These are phyloP conservation scores for Catocala fraxini DNA, from an alignment of 2,888 invertebrate genomes.

Conservation along the genomic window DNA sequence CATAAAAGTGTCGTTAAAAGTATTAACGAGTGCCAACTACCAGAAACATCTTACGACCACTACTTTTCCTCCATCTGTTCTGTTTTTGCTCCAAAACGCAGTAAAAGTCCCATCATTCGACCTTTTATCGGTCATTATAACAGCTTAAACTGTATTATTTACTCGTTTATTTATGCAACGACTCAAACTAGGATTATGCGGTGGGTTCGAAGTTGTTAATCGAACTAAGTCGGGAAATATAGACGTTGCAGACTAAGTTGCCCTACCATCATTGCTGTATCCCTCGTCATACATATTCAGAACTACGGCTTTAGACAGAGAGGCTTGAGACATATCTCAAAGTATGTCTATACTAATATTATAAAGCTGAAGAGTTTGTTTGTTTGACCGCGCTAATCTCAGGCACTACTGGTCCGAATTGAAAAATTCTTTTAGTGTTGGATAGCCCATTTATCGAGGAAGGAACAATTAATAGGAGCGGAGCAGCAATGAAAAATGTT, in stretches of 20 bases:
- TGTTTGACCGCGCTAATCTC: too few relatives aligned
- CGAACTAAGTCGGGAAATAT: not conserved
- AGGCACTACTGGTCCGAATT: too few relatives aligned
- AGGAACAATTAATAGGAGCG: too few relatives aligned
- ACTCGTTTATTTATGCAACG: conserved; percentile 11
- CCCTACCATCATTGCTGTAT: not conserved
- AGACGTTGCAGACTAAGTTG: conserved; percentile 2
- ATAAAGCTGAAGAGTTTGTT: too few relatives aligned
- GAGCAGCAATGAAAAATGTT: too few relatives aligned
- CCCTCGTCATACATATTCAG: conserved; percentile 5
- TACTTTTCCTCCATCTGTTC: conserved; percentile 35
- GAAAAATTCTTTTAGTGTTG: too few relatives aligned
- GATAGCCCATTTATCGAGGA: too few relatives aligned
- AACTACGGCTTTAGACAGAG: not conserved
- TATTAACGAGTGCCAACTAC: conserved; percentile 26
- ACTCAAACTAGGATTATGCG: conserved; percentile 2
- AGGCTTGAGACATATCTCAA: too few relatives aligned
- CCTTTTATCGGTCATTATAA: conserved; percentile 35
- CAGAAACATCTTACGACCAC: conserved; percentile 23
- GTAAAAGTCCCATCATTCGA: conserved; percentile 18
- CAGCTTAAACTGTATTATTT: conserved; percentile 8
- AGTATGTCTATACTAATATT: too few relatives aligned
- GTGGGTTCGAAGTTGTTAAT: conserved; percentile 4
- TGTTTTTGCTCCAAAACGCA: conserved; percentile 31
- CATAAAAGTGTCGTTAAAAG: conserved; percentile 37